Evolutionary conservation across 2,888 invertebrate genomes (phyloP), one percentile per base, ranked within the genome.

Genomic region (Troides oblongomaculatus): DNA sequence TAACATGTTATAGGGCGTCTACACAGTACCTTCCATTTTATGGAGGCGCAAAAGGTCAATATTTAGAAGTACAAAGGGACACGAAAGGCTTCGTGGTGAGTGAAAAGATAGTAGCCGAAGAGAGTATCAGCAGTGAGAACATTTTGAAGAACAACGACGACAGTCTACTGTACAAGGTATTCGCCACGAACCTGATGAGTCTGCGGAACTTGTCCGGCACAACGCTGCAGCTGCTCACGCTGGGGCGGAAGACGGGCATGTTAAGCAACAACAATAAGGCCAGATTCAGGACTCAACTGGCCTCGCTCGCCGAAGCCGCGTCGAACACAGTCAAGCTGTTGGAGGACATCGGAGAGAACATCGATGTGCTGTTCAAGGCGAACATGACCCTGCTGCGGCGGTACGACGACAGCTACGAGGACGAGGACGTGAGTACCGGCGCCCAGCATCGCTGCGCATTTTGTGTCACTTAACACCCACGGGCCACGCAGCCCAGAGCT

Each of bases 21-120:
- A 80, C 85, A 65, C 86, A 88, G 75, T 93, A 89, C 68, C 79
- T 95, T 58, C 95, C 95, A 18, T 96, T 94, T 84, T 96, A 96
- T 79, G 96, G 96, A 1, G 96, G 96, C 46, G 95, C 94, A 2
- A 94, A 94, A 79, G 96, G 96, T 0, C 95, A 96, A 83, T 94
- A 94, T 68, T 84, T 95, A 76, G 94, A 94, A 92, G 89, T 95
- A 66, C 93, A 89, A 65, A 93, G 93, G 84, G 90, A 93, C 66
- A 84, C 86, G 8, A 86, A 93, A 75, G 95, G 95, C 23, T 84
- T 86, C 10, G 79, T 93, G 0, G 79, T 90, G 61, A 93, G 92
- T 46, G 93, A 93, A 73, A 93, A 87, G 69, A 87, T 93, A 4
- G 87, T 93, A 0, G 84, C 91, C 18, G 89, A 91, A 82, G 91